Base-by-base conservation (phyloP, 2,797 vertebrate genomes). In the Phoeniculus purpureus region DNA sequence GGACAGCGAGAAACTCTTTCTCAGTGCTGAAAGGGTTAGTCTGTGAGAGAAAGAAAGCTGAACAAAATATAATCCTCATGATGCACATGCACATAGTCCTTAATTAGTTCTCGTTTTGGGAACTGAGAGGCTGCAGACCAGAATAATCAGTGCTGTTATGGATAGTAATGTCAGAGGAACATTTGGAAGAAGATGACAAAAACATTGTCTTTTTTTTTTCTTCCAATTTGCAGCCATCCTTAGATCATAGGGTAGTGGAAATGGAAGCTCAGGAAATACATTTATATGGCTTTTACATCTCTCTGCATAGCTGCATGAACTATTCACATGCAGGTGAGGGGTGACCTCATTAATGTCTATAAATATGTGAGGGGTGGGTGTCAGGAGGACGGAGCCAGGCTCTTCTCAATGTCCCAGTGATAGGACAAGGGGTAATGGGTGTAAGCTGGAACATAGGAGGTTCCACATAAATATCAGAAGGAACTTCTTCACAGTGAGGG, bases 51-150 rank as follows among this genome's bases (percentile, higher is more conserved):
- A 95, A 81, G 51, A 90, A 85, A 34, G 13, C 32, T 83, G 84
- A 92, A 78, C 85, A 87, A 94, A 95, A 79, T 74, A 21, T 56
- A 75, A 76, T 91, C 90, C 68, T 85, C 77, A 72, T 65, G 40
- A 67, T 62, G 56, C 71, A 85, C 43, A 86, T 85, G 37, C 90
- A 75, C 74, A 45, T 40, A 56, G 73, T 92, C 58, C 60, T 52
- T 93, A 94, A 87, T 93, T 93, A 94, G 64, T 85, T 70, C 70
- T 93, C 60, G 56, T 87, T 31, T 85, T n/a, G 70, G 73, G 31
- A 87, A 29, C 73, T 76, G 40, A 90, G 75, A 90, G 92, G 56
- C 68, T 78, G 60, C 7, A 34, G 78, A 84, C 40, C 48, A 79
- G 51, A 89, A 92, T 89, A 83, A 91, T 91, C 81, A 92, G 62